These are phyloP conservation scores for Heterotilapia buettikoferi DNA, from an alignment of 2,113 vertebrate genomes.

Conservation along the genomic window DNA sequence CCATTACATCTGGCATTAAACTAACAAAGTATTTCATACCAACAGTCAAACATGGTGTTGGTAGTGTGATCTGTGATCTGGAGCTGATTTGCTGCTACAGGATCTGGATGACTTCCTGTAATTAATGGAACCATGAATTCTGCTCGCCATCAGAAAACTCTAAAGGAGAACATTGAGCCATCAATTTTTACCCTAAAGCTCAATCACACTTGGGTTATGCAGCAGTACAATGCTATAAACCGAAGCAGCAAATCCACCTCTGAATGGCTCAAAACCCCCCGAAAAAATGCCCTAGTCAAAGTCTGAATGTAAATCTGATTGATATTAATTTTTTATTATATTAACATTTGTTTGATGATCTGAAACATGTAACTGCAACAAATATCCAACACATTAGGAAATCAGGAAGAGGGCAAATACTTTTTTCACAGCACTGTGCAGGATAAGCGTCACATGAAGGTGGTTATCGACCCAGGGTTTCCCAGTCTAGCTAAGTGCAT, in stretches of 20 bases:
- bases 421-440: neutral
- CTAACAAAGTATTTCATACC: neutral
- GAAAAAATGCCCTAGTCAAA: neutral
- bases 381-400: neutral
- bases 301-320: neutral
- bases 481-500: neutral
- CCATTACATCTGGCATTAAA: neutral
- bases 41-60: neutral
- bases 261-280: accelerated
- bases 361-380: neutral
- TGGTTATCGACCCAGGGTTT: neutral
- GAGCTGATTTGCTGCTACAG: neutral
- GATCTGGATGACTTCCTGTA: neutral
- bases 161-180: neutral
- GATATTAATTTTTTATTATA: neutral
- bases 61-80: neutral
- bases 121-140: neutral
- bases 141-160: neutral
- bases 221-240: neutral
- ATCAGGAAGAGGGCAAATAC: neutral
- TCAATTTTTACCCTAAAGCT: neutral
- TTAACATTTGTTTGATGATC: neutral
- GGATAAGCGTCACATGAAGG: neutral
- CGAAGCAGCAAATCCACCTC: neutral
- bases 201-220: neutral